Base-by-base conservation (phyloP, 2,888 invertebrate genomes). In the Sesia apiformis region DNA sequence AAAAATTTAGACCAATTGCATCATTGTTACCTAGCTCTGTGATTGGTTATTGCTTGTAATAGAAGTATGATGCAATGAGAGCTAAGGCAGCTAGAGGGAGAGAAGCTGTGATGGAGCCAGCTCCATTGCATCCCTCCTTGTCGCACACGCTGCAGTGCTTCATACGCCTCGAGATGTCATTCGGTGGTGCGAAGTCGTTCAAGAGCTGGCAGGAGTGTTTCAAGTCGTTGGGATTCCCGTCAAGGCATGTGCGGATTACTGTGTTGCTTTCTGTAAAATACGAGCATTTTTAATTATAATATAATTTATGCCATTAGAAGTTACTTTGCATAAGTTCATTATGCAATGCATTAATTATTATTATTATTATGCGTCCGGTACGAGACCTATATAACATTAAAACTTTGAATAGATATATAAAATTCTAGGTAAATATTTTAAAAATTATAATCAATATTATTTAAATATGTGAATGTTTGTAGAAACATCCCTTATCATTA, bases 51-150 rank as follows among this genome's bases (percentile, higher is more conserved):
- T 86, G 84, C 59, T 85, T 84, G 67, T 72, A 78, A 61, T 75
- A 67, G 7, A 86, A 59, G 64, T 81, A 85, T 4, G 84, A 73
- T 49, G 77, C 74, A 41, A 83, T 46, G 5, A 82, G 69, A 3
- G 84, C 76, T 42, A 82, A 52, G 43, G 75, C 60, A 5, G 82
- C 81, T 4, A 89, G 68, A 6, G 87, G 83, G 54, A 84, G 59
- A 4, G 87, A 85, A 56, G 79, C 71, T 4, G 73, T 62, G 39
- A 79, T 60, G n/a, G 84, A 69, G 5, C 76, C 77, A 54, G 85
- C 85, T 39, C 79, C 81, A 62, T 92, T 92, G 76, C 92, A 92
- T 55, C 74, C 81, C 57, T 92, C 91, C 57, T 79, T 83, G 66
- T 87, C 80, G 66, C 92, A 92, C 49, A 87, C 78, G 56, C 70